Conservation (phyloP, 2,888 invertebrate genomes). For the Oligia fasciuncula region DNA sequence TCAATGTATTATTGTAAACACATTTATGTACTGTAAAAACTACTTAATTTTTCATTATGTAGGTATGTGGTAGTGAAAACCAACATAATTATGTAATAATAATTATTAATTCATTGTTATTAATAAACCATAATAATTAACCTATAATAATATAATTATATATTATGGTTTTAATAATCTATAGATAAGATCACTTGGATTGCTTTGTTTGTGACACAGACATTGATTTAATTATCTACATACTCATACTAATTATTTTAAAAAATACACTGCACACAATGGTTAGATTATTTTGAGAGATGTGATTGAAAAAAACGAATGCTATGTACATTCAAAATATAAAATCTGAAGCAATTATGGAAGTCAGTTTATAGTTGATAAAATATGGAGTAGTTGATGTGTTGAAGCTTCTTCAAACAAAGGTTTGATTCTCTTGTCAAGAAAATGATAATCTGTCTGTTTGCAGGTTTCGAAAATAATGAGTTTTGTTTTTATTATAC, state of each 20-base stretch:
- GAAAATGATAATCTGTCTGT: neutral
- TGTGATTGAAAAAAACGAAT: neutral
- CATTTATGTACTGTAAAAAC: neutral
- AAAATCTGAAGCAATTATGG: neutral
- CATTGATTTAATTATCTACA: neutral
- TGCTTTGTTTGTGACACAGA: neutral
- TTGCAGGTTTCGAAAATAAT: neutral
- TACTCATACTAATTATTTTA: neutral
- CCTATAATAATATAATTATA: no score
- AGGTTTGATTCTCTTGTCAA: neutral
- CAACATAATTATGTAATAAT: no score
- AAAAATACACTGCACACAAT: neutral
- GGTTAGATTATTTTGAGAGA: neutral
- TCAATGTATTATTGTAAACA: neutral
- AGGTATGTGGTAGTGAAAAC: neutral
- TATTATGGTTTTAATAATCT: neutral
- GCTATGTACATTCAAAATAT: no score
- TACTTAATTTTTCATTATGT: neutral
- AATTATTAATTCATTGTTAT: no score
- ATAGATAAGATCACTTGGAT: no score
- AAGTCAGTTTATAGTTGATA: neutral
- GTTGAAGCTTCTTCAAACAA: conserved; percentile 6
- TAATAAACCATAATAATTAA: no score
- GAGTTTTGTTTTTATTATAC: neutral
- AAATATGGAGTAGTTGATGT: neutral